Percentiles rank a stretch among this genome's conserved stretches.
phyloP scores from a whole-genome alignment of 2,888 invertebrate genomes.

The Chrysopilus asiliformis region DNA sequence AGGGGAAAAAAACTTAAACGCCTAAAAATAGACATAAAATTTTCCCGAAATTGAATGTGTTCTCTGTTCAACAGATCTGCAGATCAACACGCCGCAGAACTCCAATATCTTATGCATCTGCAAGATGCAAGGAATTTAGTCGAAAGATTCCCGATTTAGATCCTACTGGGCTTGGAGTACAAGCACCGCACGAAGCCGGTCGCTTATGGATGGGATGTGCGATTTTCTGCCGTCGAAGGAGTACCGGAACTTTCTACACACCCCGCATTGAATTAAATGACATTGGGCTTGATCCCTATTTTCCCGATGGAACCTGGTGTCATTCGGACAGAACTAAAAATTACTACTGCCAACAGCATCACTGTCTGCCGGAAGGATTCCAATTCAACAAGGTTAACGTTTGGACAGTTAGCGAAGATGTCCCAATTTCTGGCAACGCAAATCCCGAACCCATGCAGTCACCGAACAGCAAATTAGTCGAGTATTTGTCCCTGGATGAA shows the following conservation, averaged over 20 bases:
- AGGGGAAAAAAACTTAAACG: no score
- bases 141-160: conserved; percentile 47
- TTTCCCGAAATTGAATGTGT: no score
- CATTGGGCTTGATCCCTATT: conserved; percentile 55
- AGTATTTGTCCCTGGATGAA: conserved; percentile 47
- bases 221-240: conserved; percentile 54
- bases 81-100: conserved; percentile 34
- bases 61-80: conserved; percentile 13
- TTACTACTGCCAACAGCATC: conserved; percentile 61
- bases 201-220: conserved; percentile 69
- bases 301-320: conserved; percentile 73
- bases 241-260: conserved; percentile 56
- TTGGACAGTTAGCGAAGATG: conserved; percentile 41
- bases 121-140: conserved; percentile 51
- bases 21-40: no score
- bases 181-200: conserved; percentile 58
- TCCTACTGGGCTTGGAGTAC: conserved; percentile 51
- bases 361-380: conserved; percentile 59
- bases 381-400: conserved; percentile 44
- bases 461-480: conserved; percentile 40
- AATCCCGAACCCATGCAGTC: conserved; percentile 34
- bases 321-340: conserved; percentile 49
- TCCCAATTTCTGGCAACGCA: conserved; percentile 52
- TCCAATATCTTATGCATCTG: conserved; percentile 45
- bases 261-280: conserved; percentile 64